Percentiles rank a stretch among this genome's conserved stretches.
These are phyloP conservation scores for Drosophila arawakana DNA, from an alignment of 1,140 invertebrate genomes.

Conservation along the genomic window DNA sequence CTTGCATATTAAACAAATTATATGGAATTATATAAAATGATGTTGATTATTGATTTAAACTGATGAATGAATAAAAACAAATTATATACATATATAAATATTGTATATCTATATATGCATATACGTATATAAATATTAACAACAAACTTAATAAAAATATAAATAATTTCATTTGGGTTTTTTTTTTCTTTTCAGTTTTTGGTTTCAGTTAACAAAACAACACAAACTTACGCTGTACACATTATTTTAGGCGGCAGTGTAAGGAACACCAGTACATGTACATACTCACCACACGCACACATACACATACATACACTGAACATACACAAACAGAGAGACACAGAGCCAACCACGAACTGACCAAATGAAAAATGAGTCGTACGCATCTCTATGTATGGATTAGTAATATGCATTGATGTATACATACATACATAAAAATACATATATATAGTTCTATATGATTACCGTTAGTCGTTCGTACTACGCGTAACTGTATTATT, in stretches of 20 bases:
- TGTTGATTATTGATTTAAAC: constrained; percentile 84
- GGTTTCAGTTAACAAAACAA: constrained; percentile 41
- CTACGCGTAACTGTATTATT: constrained; percentile 41
- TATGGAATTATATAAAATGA: constrained; percentile 79
- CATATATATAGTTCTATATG: constrained; percentile 41
- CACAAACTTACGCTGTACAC: constrained; percentile 41
- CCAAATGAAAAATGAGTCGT: constrained; percentile 53
- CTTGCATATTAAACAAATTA: constrained; percentile 79
- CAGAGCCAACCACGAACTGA: constrained; percentile 63
- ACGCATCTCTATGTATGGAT: constrained; percentile 58
- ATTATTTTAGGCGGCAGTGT: constrained; percentile 39
- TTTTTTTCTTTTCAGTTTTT: constrained; percentile 63
- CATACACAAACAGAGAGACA: constrained; percentile 26
- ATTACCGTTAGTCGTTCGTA: constrained; percentile 43
- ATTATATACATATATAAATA: constrained; percentile 69
- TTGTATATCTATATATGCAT: constrained; percentile 63
- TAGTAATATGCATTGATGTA: constrained; percentile 23
- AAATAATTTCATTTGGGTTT: constrained; percentile 61
- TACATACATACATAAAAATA: constrained; percentile 7
- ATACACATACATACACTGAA: constrained; percentile 24
- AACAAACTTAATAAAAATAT: constrained; percentile 38
- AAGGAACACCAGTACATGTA: constrained; percentile 55
- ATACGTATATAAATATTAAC: constrained; percentile 74
- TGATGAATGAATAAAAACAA: constrained; percentile 74
- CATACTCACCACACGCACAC: constrained; percentile 49